phyloP scores from a whole-genome alignment of 2,888 invertebrate genomes.

The Hoplodrina blanda region DNA sequence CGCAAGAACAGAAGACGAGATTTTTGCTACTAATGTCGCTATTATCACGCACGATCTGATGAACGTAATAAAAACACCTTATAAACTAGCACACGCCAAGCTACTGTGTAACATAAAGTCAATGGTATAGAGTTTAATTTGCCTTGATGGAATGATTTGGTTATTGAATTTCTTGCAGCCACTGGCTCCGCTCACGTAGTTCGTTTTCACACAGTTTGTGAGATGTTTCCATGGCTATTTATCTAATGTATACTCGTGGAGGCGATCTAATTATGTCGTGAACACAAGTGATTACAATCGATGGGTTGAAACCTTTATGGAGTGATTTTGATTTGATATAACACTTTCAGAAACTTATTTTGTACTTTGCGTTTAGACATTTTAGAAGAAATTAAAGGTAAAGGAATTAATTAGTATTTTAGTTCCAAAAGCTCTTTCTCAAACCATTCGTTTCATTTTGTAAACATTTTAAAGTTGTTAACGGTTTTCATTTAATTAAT shows the following conservation, averaged over 20 bases:
- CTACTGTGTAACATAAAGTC: slow-evolving; percentile 2
- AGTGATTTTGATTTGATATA: slow-evolving; percentile 4
- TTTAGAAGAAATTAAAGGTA: too few species aligned
- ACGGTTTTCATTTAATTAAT: neutral
- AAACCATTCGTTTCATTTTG: neutral
- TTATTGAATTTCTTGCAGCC: slow-evolving; percentile 51
- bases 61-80: slow-evolving; percentile 47
- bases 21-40: slow-evolving; percentile 66
- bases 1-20: slow-evolving; percentile 60
- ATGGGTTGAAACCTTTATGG: slow-evolving; percentile 1
- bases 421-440: neutral
- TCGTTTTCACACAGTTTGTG: slow-evolving; percentile 49
- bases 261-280: slow-evolving; percentile 40
- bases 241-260: slow-evolving; percentile 30
- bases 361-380: too few species aligned
- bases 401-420: too few species aligned
- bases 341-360: neutral
- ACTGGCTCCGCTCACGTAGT: slow-evolving; percentile 39
- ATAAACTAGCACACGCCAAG: slow-evolving; percentile 20
- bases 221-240: slow-evolving; percentile 45
- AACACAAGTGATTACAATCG: slow-evolving; percentile 33
- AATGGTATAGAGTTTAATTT: slow-evolving; percentile 28
- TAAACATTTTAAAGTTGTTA: neutral
- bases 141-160: neutral
- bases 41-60: slow-evolving; percentile 66